Evolutionary conservation across 1,140 invertebrate genomes (phyloP), one percentile per base, ranked within the genome.

Genomic region (Drosophila sp.): DNA sequence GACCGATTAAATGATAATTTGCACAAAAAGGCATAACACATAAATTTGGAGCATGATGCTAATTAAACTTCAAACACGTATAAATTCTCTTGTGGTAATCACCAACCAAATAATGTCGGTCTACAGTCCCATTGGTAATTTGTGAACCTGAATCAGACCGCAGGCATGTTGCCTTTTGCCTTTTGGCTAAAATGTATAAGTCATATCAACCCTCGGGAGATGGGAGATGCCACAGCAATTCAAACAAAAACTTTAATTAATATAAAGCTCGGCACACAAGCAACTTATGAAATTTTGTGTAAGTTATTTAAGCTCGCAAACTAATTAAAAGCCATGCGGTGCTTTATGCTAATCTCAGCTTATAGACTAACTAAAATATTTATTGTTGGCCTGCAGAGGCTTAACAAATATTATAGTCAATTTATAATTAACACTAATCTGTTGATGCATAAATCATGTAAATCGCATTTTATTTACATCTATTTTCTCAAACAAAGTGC

Each of bases 221-320:
- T 11, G 27, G 64, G 53, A 40, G 43, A 2, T 38, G 11, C 57
- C n/a, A 36, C 7, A 27, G 34, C 21, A 82, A 81, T 76, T 78
- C 78, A 78, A 82, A 82, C 65, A 78, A 73, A 58, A 82, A 87
- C 82, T 86, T 87, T 82, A 81, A 82, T 86, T 81, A 87, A 86
- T 87, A 82, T 76, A 76, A 82, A 78, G 53, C 80, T 67, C 11
- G 4, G 29, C 38, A 67, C 53, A 43, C 48, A 72, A 72, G 38
- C 61, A 63, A 78, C 69, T 80, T 75, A 84, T 50, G 62, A 61
- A 32, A 14, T 51, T 27, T 21, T 21, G 9, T 57, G 16, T 13
- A 0, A 36, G 7, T 50, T 9, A 1, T 54, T 11, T 64, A 21
- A n/a, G n/a, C 63, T 14, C 18, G 16, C 0, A 65, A 84, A 87